A percentile compares a stretch with the other conserved stretches of the same genome.
phyloP scores from a whole-genome alignment of 1,140 invertebrate species.

The Achatina immaculata region DNA sequence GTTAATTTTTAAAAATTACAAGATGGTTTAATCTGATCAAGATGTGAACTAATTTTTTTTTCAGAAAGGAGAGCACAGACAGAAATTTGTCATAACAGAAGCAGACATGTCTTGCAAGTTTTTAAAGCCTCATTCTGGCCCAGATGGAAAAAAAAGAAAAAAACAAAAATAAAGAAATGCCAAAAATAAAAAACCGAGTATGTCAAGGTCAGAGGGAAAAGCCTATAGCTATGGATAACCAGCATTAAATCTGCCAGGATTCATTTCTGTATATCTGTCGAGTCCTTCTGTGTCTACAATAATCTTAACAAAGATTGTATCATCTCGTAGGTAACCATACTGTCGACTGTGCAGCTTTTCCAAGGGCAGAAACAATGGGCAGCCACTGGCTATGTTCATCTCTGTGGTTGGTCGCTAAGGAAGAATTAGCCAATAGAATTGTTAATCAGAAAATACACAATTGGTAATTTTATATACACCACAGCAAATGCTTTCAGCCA shows the following conservation, averaged over 20 bases:
- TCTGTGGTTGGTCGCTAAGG: conserved; percentile 59
- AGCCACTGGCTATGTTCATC: conserved; percentile 70
- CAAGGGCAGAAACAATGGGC: conserved; percentile 65
- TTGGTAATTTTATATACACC: too few relatives aligned
- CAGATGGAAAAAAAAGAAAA: too few relatives aligned
- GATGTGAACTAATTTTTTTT: too few relatives aligned
- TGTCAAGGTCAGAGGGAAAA: conserved; percentile 25
- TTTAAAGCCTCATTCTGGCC: too few relatives aligned
- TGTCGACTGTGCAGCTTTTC: conserved; percentile 55
- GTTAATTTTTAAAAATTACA: too few relatives aligned
- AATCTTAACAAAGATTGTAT: conserved; percentile 67
- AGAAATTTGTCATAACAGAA: too few relatives aligned
- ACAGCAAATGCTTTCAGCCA: too few relatives aligned
- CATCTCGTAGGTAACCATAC: conserved; percentile 65
- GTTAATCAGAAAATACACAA: neutral
- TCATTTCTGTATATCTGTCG: conserved; percentile 47
- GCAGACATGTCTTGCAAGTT: too few relatives aligned
- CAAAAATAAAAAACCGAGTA: too few relatives aligned
- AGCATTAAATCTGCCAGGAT: conserved; percentile 27
- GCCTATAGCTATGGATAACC: conserved; percentile 22
- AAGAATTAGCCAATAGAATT: neutral
- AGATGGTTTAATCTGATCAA: too few relatives aligned
- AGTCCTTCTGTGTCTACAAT: conserved; percentile 57
- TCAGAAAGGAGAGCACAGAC: too few relatives aligned
- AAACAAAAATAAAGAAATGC: too few relatives aligned